These are phyloP conservation scores for Rhegmatorhina hoffmannsi DNA, from an alignment of 2,113 vertebrate genomes.

Conservation along the genomic window DNA sequence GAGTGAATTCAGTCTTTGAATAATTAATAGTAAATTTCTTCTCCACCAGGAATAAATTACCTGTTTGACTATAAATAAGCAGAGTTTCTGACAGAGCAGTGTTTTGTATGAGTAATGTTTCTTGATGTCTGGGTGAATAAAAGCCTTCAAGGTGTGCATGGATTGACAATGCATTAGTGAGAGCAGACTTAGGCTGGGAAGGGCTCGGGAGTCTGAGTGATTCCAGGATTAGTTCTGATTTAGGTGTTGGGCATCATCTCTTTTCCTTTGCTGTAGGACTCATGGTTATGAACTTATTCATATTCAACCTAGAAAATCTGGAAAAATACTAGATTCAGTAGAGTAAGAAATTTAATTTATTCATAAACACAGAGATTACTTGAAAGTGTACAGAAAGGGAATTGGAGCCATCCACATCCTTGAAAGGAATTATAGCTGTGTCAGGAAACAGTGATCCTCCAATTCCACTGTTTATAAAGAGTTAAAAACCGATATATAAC, in stretches of 20 bases:
- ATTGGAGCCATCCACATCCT: not conserved
- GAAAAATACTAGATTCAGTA: not conserved
- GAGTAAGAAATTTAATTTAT: not conserved
- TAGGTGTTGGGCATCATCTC: not conserved
- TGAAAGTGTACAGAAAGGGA: not conserved
- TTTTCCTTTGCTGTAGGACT: not conserved
- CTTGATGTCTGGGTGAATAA: not conserved
- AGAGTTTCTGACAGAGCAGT: not conserved
- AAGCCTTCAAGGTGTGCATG: not conserved
- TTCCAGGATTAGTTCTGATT: not conserved
- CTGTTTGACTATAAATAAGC: not conserved
- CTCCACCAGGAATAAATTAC: not conserved
- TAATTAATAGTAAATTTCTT: not conserved
- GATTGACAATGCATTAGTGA: not conserved
- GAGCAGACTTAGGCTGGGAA: not conserved
- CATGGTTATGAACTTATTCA: not conserved
- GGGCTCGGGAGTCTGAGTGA: fast-evolving
- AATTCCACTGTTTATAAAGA: not conserved
- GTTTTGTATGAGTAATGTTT: not conserved
- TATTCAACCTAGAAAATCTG: not conserved
- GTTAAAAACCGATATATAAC: not conserved
- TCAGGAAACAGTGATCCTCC: not conserved
- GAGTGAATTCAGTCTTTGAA: not conserved
- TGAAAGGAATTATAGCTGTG: not conserved
- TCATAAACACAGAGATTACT: not conserved